These are phyloP conservation scores for Seriola dumerili DNA, from an alignment of 2,113 vertebrate genomes.

Conservation along the genomic window DNA sequence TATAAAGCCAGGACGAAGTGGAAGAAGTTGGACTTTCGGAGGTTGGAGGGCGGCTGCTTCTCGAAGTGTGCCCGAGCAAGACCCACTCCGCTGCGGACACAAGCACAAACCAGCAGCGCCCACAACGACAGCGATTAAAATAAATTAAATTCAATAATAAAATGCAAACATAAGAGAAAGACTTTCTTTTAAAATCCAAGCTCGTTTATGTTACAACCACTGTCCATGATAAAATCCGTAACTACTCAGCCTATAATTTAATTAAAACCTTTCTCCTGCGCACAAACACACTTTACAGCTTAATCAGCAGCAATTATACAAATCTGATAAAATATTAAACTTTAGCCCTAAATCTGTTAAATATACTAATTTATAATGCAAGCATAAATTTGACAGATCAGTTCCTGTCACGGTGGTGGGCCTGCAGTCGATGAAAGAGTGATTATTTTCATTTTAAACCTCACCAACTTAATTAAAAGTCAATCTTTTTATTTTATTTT, in stretches of 20 bases:
- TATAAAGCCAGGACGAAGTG: conserved; percentile 99
- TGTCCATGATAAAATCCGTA: background rate
- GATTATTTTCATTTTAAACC: conserved; percentile 1
- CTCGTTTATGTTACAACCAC: background rate
- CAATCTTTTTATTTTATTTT: background rate
- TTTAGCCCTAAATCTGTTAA: background rate
- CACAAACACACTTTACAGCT: background rate
- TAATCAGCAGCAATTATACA: background rate
- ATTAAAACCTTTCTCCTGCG: background rate
- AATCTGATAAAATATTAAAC: background rate
- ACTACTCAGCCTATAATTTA: background rate
- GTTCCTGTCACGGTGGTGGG: background rate
- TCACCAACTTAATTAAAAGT: background rate
- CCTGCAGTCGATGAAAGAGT: background rate
- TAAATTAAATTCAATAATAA: background rate
- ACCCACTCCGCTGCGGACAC: conserved; percentile 95
- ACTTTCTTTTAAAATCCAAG: background rate
- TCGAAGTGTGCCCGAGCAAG: conserved; percentile 99
- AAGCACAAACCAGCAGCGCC: conserved; percentile 76
- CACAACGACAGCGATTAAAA: conserved; percentile 31
- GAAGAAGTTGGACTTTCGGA: conserved; percentile 99
- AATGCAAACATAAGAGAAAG: background rate
- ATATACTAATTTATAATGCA: conserved; percentile 1
- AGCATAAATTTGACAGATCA: background rate
- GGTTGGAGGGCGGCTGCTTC: conserved; percentile 99